Conservation (phyloP, 2,797 vertebrate genomes). For the Perodicticus potto region DNA sequence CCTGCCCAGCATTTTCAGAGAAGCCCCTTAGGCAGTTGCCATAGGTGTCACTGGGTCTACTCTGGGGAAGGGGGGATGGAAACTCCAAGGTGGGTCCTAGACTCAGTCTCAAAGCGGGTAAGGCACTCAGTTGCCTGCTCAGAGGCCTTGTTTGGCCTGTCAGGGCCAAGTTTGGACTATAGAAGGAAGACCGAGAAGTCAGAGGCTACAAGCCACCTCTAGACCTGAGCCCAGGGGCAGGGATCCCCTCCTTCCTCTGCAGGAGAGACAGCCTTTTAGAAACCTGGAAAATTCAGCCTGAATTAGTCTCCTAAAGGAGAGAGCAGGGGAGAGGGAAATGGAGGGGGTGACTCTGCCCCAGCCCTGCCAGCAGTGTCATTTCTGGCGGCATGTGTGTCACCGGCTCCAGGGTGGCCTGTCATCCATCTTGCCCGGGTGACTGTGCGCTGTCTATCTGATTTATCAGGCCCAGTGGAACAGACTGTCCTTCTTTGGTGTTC, state of each 20-base stretch:
- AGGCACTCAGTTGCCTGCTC: not conserved
- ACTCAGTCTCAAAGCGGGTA: not conserved
- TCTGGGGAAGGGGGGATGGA: not conserved
- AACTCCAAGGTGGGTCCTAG: not conserved
- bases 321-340: not conserved
- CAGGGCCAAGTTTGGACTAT: not conserved
- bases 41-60: not conserved
- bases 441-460: not conserved
- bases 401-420: not conserved
- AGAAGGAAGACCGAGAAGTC: not conserved
- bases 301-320: not conserved
- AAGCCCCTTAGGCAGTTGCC: not conserved
- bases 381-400: not conserved
- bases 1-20: not conserved
- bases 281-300: not conserved
- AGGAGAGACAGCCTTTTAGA: not conserved
- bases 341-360: fast-evolving
- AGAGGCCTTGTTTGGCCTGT: not conserved
- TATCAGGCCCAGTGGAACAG: not conserved
- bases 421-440: not conserved
- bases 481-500: slow-evolving; percentile 56
- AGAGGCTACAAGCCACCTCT: not conserved
- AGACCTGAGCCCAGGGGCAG: not conserved
- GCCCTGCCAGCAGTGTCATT: not conserved
- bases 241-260: not conserved